Base-by-base conservation (phyloP, 1,140 invertebrate species). In the Heliconius himera region DNA sequence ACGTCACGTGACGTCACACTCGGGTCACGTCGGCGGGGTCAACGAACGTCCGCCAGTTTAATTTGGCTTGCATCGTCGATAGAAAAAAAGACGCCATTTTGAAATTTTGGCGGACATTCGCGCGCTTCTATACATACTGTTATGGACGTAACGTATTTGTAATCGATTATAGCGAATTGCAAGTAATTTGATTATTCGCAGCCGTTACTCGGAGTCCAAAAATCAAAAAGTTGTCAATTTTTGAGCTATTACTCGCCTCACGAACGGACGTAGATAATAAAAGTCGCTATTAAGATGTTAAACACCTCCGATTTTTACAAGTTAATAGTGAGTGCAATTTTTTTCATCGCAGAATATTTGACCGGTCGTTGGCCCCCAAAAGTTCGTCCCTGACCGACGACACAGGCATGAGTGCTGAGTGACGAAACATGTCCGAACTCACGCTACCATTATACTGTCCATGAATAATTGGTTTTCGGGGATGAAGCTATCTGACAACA, bases 1-100 rank as follows among this genome's bases (percentile, higher is more conserved):
- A 88, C 90, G 90, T 91, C 88, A 91, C 87, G 84, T 83, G 84
- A 92, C 90, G 90, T 91, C 89, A 89, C 88, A 82, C 77, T 81
- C 82, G 76, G 83, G 86, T 88, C 87, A 87, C 86, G 85, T 85
- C 84, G 82, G 73, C 79, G 84, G 87, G 87, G 77, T 93, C 90
- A 91, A 93, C 88, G 92, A 94, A 93, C 92, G 92, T 89, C 91
- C 91, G 88, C 86, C 89, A 90, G 83, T 89, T 89, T 91, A 90
- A 89, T 92, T 93, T 92, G 87, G 89, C 89, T 88, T 87, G 87
- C 87, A 85, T 85, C 84, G 83, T 82, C 80, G 80, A 87, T 86
- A 86, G 85, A 87, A 89, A 91, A 90, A 87, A 81, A 74, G 83
- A 72, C 86, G 87, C 90, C 90, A 90, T 91, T 82, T 92, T 91